phyloP scores from a whole-genome alignment of 1,140 invertebrate genomes.

The Aleiodes sp. region DNA sequence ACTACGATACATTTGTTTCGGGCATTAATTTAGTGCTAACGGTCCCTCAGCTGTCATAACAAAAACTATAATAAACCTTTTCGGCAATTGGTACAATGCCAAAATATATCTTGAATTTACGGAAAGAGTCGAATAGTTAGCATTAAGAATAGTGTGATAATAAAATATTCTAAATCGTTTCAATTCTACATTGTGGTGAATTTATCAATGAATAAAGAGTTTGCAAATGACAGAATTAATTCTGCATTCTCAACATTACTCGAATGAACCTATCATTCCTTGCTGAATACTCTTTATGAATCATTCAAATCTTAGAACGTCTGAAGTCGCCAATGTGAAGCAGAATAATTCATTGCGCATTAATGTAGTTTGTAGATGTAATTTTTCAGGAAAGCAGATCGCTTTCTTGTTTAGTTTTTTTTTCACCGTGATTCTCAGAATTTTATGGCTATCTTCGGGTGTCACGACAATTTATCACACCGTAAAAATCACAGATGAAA shows the following conservation, averaged over 20 bases:
- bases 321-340: no score
- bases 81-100: constrained; percentile 44
- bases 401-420: no score
- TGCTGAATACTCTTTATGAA: no score
- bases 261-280: no score
- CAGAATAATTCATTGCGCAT: no score
- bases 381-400: no score
- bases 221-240: background rate
- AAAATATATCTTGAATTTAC: background rate
- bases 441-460: no score
- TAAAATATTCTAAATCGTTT: background rate
- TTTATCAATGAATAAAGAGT: background rate
- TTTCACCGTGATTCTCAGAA: no score
- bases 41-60: constrained; percentile 63
- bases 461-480: no score
- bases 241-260: background rate
- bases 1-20: constrained; percentile 63
- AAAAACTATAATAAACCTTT: constrained; percentile 67
- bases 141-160: background rate
- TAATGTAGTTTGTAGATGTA: no score
- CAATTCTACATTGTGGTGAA: background rate
- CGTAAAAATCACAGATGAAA: no score
- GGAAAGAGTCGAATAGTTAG: background rate
- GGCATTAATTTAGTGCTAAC: constrained; percentile 65
- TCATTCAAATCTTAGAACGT: no score